Conservation (phyloP, 23 tunicate species). For the Halocynthia aurantium region DNA sequence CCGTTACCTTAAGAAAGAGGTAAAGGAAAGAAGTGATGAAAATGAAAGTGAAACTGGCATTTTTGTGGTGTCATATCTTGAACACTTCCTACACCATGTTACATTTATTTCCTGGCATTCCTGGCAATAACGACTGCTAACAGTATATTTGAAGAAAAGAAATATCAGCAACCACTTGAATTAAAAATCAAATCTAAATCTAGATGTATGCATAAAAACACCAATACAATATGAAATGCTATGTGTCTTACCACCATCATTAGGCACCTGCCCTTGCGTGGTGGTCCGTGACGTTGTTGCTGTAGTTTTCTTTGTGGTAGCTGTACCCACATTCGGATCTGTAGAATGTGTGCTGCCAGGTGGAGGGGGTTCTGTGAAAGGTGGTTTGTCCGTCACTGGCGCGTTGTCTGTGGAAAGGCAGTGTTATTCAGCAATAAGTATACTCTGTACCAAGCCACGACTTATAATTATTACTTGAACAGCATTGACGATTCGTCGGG, state of each 20-base stretch:
- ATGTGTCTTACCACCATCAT: no score
- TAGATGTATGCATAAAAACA: no score
- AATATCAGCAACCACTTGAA: no score
- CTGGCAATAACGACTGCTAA: no score
- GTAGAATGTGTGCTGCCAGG: conserved; percentile 12
- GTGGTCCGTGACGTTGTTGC: neutral
- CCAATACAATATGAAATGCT: no score
- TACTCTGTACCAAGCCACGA: neutral
- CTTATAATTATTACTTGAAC: conserved; percentile 37
- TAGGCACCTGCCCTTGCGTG: neutral
- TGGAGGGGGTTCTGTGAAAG: conserved; percentile 21
- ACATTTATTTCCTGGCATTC: no score
- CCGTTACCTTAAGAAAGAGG: conserved; percentile 19
- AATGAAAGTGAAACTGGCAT: neutral
- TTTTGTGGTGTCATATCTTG: neutral
- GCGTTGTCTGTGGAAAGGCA: conserved; percentile 8
- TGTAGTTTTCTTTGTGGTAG: conserved; percentile 12
- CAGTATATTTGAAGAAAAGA: no score
- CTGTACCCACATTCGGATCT: conserved; percentile 17
- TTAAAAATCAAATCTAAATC: no score
- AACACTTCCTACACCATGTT: neutral
- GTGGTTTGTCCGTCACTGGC: conserved; percentile 2
- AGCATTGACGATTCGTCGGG: conserved; percentile 62
- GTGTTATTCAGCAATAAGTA: conserved; percentile 2
- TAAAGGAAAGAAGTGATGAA: neutral